Evolutionary conservation across 1,140 invertebrate species (phyloP).

Genomic region (Patella vulgata): DNA sequence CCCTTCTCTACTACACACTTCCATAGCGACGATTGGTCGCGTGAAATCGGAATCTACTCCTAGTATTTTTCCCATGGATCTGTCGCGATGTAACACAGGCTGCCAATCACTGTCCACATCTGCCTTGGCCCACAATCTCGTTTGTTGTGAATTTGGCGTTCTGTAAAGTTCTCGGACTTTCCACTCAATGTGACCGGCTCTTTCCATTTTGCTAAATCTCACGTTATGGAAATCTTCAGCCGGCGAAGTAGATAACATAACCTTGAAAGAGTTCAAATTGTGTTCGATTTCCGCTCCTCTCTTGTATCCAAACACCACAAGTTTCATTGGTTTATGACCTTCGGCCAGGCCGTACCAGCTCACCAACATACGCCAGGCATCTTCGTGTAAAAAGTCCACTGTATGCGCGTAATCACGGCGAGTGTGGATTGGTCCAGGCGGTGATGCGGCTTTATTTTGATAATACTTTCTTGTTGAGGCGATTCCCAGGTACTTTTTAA

Average conservation of each 20-base stretch:
- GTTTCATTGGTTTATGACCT: constrained; percentile 56
- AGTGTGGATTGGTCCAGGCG: constrained; percentile 56
- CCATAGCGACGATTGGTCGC: constrained; percentile 51
- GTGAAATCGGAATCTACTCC: constrained; percentile 61
- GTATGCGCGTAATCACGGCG: constrained; percentile 58
- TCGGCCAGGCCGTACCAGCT: constrained; percentile 62
- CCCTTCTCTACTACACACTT: constrained; percentile 41
- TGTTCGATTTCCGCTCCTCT: constrained; percentile 58
- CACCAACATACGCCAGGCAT: constrained; percentile 57
- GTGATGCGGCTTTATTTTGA: constrained; percentile 41
- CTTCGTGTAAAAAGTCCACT: constrained; percentile 60
- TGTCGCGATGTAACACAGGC: constrained; percentile 48
- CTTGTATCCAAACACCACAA: constrained; percentile 58
- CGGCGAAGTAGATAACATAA: constrained; percentile 50
- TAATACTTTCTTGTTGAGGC: constrained; percentile 53
- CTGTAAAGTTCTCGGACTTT: constrained; percentile 49
- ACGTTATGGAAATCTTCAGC: constrained; percentile 59
- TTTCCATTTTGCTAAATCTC: constrained; percentile 63
- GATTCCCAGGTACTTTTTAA: constrained; percentile 58
- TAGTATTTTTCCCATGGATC: constrained; percentile 50
- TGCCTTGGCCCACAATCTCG: constrained; percentile 56
- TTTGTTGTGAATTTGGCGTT: constrained; percentile 37
- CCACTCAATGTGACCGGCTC: constrained; percentile 58
- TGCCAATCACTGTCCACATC: constrained; percentile 56
- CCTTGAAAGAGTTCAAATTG: constrained; percentile 59